Base-by-base conservation (phyloP, 2,113 vertebrate genomes). In the Oostethus manadensis region DNA sequence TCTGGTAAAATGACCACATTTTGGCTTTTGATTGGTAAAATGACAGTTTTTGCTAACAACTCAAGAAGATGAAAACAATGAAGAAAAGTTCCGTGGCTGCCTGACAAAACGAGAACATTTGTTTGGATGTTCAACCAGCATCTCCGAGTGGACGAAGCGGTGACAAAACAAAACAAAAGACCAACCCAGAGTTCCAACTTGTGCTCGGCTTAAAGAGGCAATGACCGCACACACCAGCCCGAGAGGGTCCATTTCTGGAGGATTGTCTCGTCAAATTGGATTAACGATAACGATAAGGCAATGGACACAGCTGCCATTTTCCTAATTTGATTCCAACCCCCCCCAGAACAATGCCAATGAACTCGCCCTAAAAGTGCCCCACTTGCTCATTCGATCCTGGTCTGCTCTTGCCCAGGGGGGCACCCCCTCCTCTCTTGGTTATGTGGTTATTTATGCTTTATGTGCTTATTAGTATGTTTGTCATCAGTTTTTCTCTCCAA, bases 241-340 rank as follows among this genome's bases (percentile, higher is more conserved):
- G 48, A 60, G 65, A 70, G 67, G 68, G 70, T n/a, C 82, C 74
- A 77, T 76, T 85, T 83, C 67, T 75, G 68, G 68, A 72, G 77
- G 77, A 82, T 83, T 76, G 72, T 68, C 79, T 78, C 58, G 59
- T 81, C 67, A 83, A 86, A 87, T 79, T 86, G 76, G 78, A 88
- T 90, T 88, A 88, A 88, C 66, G 78, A 78, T 82, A 84, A 88
- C 83, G 71, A 85, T 80, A 84, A 71, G 72, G 61, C 78, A 42
- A 84, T 77, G 70, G 70, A 79, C 81, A 84, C 85, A 87, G 87
- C 86, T 84, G 85, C 77, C 81, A 74, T 84, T 84, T 80, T 75
- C 80, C 79, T 87, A 87, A 90, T 88, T 87, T 76, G 71, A 86
- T 90, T 84, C 60, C 60, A 61, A 58, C 79, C 38, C 38, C 38